A percentile compares a stretch with the other conserved stretches of the same genome.
phyloP scores from a whole-genome alignment of 2,797 vertebrate species.

The Ibycter americanus region DNA sequence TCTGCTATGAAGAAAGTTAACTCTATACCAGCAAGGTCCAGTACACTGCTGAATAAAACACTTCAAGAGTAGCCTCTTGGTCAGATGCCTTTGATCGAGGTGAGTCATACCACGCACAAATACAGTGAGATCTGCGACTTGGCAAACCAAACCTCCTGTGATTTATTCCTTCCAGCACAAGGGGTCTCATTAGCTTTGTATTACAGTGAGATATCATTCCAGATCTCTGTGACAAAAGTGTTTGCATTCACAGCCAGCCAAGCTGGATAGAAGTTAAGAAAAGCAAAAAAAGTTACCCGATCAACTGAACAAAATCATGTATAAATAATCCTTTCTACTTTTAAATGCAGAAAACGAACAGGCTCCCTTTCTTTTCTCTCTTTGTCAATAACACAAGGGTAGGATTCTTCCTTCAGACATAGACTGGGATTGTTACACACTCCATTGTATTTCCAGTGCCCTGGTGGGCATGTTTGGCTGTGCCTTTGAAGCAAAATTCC shows the following conservation, averaged over 20 bases:
- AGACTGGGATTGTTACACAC: not conserved
- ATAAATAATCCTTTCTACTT: not conserved
- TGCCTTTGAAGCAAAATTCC: not conserved
- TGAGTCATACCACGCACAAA: not conserved
- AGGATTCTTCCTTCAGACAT: not conserved
- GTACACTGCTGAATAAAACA: not conserved
- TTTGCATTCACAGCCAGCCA: not conserved
- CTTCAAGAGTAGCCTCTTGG: not conserved
- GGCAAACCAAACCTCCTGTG: not conserved
- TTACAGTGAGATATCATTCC: not conserved
- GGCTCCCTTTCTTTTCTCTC: not conserved
- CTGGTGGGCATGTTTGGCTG: not conserved
- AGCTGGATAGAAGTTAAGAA: not conserved
- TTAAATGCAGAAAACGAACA: not conserved
- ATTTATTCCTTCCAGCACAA: not conserved
- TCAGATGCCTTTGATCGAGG: not conserved
- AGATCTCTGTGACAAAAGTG: not conserved
- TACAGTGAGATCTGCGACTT: not conserved
- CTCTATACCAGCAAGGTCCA: not conserved
- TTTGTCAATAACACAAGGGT: not conserved
- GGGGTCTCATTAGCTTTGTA: not conserved
- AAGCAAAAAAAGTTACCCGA: not conserved
- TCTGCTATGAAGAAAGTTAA: not conserved
- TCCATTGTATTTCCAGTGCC: not conserved
- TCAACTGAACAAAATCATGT: not conserved